Evolutionary conservation across 2,888 invertebrate genomes (phyloP).

Genomic region (Serripes groenlandicus): DNA sequence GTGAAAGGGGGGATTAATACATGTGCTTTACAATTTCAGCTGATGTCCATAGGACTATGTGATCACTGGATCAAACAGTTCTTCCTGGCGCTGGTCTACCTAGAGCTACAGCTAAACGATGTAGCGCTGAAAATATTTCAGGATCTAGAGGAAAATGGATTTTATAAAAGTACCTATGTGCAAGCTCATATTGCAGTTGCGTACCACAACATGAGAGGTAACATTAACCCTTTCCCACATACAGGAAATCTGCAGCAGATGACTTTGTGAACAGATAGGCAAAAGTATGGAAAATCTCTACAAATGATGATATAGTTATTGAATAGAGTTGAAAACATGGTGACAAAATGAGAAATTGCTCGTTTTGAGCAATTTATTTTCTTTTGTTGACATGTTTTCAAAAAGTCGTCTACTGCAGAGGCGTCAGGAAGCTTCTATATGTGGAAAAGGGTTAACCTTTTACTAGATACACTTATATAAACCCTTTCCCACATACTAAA

Average conservation of each 20-base stretch:
- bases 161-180: slow-evolving; percentile 95
- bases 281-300: no score
- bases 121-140: slow-evolving; percentile 95
- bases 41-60: slow-evolving; percentile 88
- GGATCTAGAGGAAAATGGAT: slow-evolving; percentile 92
- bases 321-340: neutral
- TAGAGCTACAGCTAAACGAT: slow-evolving; percentile 95
- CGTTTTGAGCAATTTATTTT: neutral
- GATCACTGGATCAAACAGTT: slow-evolving; percentile 98
- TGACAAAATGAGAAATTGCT: neutral
- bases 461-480: no score
- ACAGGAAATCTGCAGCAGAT: no score
- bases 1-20: no score
- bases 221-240: no score
- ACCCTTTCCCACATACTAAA: no score
- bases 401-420: neutral
- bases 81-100: slow-evolving; percentile 95
- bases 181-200: slow-evolving; percentile 97
- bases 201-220: slow-evolving; percentile 94
- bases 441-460: no score
- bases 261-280: no score
- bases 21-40: slow-evolving; percentile 80
- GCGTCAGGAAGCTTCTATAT: neutral
- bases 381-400: neutral
- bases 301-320: neutral